phyloP scores from a whole-genome alignment of 2,888 invertebrate genomes.

The Tiphia femorata region DNA sequence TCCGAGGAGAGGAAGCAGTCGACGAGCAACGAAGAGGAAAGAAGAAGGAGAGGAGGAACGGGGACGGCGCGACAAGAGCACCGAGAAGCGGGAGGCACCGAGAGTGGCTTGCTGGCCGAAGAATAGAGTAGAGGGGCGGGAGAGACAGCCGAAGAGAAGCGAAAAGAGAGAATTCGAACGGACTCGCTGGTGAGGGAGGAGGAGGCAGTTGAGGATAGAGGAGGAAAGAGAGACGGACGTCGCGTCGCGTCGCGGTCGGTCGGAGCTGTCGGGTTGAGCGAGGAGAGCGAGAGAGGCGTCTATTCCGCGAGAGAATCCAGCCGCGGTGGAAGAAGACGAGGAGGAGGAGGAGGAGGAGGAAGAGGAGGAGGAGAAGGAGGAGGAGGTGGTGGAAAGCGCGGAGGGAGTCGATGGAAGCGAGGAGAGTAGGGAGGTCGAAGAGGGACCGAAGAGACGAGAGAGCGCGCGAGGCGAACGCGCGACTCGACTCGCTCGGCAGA shows the following conservation, averaged over 20 bases:
- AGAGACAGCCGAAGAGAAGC: background rate
- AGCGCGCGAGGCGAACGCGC: background rate
- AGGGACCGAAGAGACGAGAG: background rate
- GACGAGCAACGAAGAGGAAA: slow-evolving; percentile 4
- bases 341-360: background rate
- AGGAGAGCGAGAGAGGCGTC: slow-evolving; percentile 3
- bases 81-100: background rate
- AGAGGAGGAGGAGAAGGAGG: background rate
- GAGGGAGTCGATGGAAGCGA: too few species aligned
- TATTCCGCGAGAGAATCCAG: background rate
- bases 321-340: background rate
- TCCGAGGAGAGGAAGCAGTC: slow-evolving; percentile 10
- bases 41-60: background rate
- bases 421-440: too few species aligned
- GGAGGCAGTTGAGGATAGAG: background rate
- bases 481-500: background rate
- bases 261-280: background rate
- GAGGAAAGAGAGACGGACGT: background rate
- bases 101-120: background rate
- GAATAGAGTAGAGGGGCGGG: background rate
- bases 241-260: background rate
- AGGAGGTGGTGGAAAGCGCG: background rate
- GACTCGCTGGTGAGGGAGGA: background rate
- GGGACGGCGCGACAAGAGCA: background rate
- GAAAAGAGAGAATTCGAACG: background rate